Evolutionary conservation across 2,888 invertebrate species (phyloP).

Genomic region (Rhyacophila evoluta): DNA sequence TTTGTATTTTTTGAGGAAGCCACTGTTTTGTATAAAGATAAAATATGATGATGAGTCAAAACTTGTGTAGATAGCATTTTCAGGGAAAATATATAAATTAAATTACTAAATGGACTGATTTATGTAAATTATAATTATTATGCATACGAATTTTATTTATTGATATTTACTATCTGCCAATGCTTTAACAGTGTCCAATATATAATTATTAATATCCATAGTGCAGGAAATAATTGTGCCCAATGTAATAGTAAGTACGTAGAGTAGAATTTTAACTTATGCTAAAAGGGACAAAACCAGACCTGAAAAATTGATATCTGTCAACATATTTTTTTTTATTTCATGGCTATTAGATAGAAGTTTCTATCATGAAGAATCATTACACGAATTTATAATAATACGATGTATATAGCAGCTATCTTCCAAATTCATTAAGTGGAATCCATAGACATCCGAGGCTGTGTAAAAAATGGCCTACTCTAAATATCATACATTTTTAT

Average conservation of each 20-base stretch:
- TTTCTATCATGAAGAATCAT: background rate
- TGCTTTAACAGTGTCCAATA: slow-evolving; percentile 54
- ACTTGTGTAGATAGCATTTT: slow-evolving; percentile 55
- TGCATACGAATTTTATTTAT: slow-evolving; percentile 49
- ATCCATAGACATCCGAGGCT: background rate
- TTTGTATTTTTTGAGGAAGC: slow-evolving; percentile 38
- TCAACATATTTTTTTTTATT: background rate
- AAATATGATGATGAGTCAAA: slow-evolving; percentile 44
- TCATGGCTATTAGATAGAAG: background rate
- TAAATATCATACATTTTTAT: no score
- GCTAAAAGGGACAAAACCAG: slow-evolving; percentile 39
- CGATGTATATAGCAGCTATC: background rate
- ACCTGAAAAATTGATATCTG: slow-evolving; percentile 20
- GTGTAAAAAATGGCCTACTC: background rate
- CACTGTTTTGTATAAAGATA: slow-evolving; percentile 46
- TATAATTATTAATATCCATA: slow-evolving; percentile 41
- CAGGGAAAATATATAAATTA: slow-evolving; percentile 53
- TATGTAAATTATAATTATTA: slow-evolving; percentile 50
- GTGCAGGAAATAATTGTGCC: slow-evolving; percentile 52
- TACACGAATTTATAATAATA: background rate
- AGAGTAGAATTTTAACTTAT: slow-evolving; percentile 39
- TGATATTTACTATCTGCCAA: slow-evolving; percentile 53
- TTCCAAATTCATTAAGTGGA: background rate
- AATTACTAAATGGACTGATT: slow-evolving; percentile 55
- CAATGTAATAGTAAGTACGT: slow-evolving; percentile 49